Percentiles rank a stretch among this genome's conserved stretches.
Conservation (phyloP, 2,113 vertebrate species). For the Hippoglossus stenolepis region DNA sequence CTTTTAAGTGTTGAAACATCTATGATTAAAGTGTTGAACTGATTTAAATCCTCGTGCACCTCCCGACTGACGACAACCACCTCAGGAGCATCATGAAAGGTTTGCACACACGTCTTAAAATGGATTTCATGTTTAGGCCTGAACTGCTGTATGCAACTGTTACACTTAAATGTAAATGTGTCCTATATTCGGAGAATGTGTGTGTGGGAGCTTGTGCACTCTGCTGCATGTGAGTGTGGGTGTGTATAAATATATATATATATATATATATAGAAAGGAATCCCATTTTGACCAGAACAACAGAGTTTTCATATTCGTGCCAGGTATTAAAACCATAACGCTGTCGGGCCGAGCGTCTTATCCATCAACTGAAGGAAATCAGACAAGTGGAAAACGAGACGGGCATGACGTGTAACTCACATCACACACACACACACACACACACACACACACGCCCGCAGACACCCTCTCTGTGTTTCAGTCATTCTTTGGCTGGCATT, state of each 20-base stretch:
- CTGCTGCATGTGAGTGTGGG: background rate
- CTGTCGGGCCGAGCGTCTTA: slow-evolving; percentile 37
- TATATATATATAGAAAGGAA: slow-evolving; percentile 28
- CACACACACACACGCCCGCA: background rate
- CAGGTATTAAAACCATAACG: slow-evolving; percentile 36
- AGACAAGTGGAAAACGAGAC: slow-evolving; percentile 60
- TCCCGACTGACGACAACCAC: slow-evolving; percentile 16
- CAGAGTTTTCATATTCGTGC: slow-evolving; percentile 47
- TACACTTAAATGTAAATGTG: slow-evolving; percentile 35
- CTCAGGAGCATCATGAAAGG: slow-evolving; percentile 5
- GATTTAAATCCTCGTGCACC: slow-evolving; percentile 24
- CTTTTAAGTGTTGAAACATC: slow-evolving; percentile 56
- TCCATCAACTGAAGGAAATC: slow-evolving; percentile 53
- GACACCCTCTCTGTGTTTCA: slow-evolving; percentile 58
- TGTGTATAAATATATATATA: background rate
- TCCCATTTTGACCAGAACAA: slow-evolving; percentile 38
- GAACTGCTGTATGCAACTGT: slow-evolving; percentile 8
- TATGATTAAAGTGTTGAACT: slow-evolving; percentile 52
- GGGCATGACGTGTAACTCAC: slow-evolving; percentile 29
- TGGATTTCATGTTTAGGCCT: slow-evolving; percentile 33
- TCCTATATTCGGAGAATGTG: background rate
- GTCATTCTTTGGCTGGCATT: slow-evolving; percentile 67
- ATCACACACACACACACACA: slow-evolving; percentile 5
- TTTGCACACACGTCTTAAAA: slow-evolving; percentile 29
- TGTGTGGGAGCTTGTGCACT: background rate